Base-by-base conservation (phyloP, 1,140 invertebrate genomes). In the Trichogramma pretiosum region DNA sequence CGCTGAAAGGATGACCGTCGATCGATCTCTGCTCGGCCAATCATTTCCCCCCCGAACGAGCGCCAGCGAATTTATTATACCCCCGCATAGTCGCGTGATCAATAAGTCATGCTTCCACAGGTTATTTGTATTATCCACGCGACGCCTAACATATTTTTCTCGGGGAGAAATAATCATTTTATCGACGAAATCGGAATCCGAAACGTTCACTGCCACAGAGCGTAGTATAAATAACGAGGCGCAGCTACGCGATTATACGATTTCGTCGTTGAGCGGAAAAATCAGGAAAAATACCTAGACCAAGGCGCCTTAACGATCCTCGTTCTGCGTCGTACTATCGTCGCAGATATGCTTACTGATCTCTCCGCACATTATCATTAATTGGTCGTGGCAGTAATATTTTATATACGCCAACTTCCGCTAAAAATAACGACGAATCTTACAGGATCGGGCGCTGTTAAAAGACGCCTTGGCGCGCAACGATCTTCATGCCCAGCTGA, bases 331-430 rank as follows among this genome's bases (percentile, higher is more conserved):
- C n/a, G n/a, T n/a, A n/a, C n/a, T n/a, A n/a, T n/a, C n/a, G n/a
- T n/a, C n/a, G n/a, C n/a, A n/a, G n/a, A n/a, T n/a, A n/a, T n/a
- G n/a, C n/a, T n/a, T n/a, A n/a, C n/a, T n/a, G n/a, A n/a, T n/a
- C n/a, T n/a, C n/a, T n/a, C 37, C n/a, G 48, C 55, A 60, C 57
- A 56, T 61, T 62, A 61, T 58, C 57, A 62, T 61, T 62, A 64
- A 62, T 64, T 62, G 59, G 47, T 44, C n/a, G n/a, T n/a, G n/a
- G n/a, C n/a, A n/a, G n/a, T n/a, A n/a, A n/a, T n/a, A n/a, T n/a
- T n/a, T n/a, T 59, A 50, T 56, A 54, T 45, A 57, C 57, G 10
- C 39, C 26, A 48, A 37, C 52, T 59, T 56, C 54, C 55, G 51
- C 48, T 43, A 59, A 58, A 56, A 56, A 46, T 49, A 42, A 49